Evolutionary conservation across 2,113 vertebrate genomes (phyloP), one percentile per base, ranked within the genome.

Genomic region (Psilopsiagon aymara): DNA sequence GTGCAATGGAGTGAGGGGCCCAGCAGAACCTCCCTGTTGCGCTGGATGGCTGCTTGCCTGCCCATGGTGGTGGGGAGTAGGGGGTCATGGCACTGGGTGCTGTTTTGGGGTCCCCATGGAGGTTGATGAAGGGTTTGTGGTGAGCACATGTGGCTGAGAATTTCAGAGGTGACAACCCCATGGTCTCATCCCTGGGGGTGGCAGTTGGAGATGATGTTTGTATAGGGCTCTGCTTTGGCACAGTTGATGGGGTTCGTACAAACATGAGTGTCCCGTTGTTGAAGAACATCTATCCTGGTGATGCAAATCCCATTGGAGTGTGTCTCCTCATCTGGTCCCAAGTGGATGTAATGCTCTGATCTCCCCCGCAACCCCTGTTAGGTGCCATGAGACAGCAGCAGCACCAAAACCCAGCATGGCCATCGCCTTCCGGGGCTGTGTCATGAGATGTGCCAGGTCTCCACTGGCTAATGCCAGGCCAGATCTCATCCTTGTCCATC

Each of bases 181-280:
- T 0, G 41, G 46, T 49, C 28, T 70, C 17, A 1, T 47, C 47
- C 7, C 57, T 23, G 15, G 17, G 19, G 27, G 14, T 78, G 82
- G 49, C 78, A 69, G 37, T 12, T 11, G 82, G 68, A 71, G 77
- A 83, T 37, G 4, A 20, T 0, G 10, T 39, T 88, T 2, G 0
- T 1, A 0, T 0, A 6, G 77, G 59, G 76, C 37, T 81, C 41
- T 9, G 2, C 0, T 0, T 21, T 80, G 87, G 41, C 41, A 11
- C 25, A 20, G 60, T 64, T 7, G 2, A 5, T 0, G 4, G 73
- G 19, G 10, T 90, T 63, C 0, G 1, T 33, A 52, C 49, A 55
- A 71, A 67, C 17, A 4, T 1, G 2, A 16, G 23, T 5, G 25
- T 52, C n/a, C 1, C 3, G 4, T 41, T 0, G 6, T 46, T 0